phyloP scores from a whole-genome alignment of 2,888 invertebrate genomes.

The Nephrocerus scutellatus region DNA sequence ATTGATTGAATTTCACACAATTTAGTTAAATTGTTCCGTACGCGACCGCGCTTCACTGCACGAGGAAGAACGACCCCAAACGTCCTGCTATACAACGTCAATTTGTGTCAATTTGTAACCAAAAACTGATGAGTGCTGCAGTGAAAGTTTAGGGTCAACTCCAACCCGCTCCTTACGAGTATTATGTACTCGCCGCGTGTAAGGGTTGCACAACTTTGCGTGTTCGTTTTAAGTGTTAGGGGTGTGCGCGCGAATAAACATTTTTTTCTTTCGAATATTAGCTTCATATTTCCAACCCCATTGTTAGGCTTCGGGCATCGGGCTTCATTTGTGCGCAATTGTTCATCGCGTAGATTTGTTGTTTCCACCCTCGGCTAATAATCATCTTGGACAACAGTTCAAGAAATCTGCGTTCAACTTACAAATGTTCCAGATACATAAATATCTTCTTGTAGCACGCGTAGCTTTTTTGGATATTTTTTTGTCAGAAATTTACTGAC shows the following conservation, averaged over 20 bases:
- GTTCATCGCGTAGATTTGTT: not conserved
- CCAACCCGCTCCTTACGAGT: not conserved
- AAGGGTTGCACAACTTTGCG: too few species aligned
- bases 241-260: not conserved
- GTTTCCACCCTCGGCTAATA: slow-evolving; percentile 5
- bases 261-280: slow-evolving; percentile 8
- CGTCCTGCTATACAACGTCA: too few species aligned
- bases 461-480: slow-evolving; percentile 12
- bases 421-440: too few species aligned
- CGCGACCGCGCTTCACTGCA: slow-evolving; percentile 13
- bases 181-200: too few species aligned
- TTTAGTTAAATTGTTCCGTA: slow-evolving; percentile 8
- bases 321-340: not conserved
- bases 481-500: slow-evolving; percentile 17
- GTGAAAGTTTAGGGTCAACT: slow-evolving; percentile 1
- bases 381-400: too few species aligned
- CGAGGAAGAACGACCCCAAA: slow-evolving; percentile 7
- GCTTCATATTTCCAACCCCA: not conserved
- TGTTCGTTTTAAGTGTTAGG: not conserved
- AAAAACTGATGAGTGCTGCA: slow-evolving; percentile 8
- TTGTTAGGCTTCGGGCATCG: not conserved
- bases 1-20: slow-evolving; percentile 14
- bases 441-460: too few species aligned
- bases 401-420: too few species aligned
- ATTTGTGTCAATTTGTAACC: slow-evolving; percentile 17